These are phyloP conservation scores for Amphiprion ocellaris DNA, from an alignment of 2,113 vertebrate genomes.

Conservation along the genomic window DNA sequence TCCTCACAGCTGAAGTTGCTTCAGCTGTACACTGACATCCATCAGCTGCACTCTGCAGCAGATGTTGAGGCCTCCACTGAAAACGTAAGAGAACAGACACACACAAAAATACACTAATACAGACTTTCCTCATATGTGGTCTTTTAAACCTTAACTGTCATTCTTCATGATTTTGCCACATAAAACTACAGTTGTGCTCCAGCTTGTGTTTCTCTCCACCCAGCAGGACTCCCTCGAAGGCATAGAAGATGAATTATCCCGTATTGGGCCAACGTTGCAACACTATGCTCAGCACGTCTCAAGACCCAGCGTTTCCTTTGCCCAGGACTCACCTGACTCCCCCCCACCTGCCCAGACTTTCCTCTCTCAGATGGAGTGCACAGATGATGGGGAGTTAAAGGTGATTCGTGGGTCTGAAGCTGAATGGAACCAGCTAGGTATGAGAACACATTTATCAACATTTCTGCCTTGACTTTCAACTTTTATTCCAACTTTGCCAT, in stretches of 20 bases:
- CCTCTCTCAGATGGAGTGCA: constrained; percentile 90
- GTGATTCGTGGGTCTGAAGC: constrained; percentile 75
- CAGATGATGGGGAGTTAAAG: constrained; percentile 85
- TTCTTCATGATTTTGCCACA: background rate
- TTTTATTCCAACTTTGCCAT: too few relatives aligned
- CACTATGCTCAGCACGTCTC: constrained; percentile 88
- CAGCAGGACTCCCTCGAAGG: constrained; percentile 73
- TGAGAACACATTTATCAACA: background rate
- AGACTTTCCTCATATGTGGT: background rate
- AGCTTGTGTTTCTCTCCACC: background rate
- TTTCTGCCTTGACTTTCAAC: too few relatives aligned
- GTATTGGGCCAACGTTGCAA: constrained; percentile 85
- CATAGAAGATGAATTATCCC: constrained; percentile 87
- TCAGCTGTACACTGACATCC: constrained; percentile 91
- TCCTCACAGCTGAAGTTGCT: constrained; percentile 90
- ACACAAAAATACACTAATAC: background rate
- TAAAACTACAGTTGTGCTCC: too few relatives aligned
- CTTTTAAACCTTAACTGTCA: background rate
- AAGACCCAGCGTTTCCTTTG: constrained; percentile 85
- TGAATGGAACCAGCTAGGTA: constrained; percentile 84
- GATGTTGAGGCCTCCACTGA: constrained; percentile 32
- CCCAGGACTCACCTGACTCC: constrained; percentile 81
- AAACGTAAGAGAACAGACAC: constrained; percentile 68
- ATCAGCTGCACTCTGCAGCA: constrained; percentile 84
- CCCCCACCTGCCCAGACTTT: constrained; percentile 87